These are phyloP conservation scores for Papilio demoleus DNA, from an alignment of 2,888 invertebrate species.

Conservation along the genomic window DNA sequence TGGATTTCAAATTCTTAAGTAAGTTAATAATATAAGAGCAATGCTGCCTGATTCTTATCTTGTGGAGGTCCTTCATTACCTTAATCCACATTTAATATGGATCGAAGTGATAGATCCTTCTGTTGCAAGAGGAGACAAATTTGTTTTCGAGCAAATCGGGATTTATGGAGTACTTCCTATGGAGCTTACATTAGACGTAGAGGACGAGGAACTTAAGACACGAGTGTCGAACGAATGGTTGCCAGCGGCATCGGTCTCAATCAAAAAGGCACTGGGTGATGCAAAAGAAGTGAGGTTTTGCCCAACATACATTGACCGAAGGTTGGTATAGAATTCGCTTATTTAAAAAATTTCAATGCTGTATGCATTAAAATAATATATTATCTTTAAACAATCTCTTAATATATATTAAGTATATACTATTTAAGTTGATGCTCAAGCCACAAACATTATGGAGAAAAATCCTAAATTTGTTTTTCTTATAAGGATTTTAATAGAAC, in stretches of 20 bases:
- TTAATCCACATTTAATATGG: constrained; percentile 72
- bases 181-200: constrained; percentile 51
- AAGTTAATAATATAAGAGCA: not conserved
- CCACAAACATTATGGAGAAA: too few relatives aligned
- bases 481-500: too few relatives aligned
- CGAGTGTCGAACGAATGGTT: constrained; percentile 57
- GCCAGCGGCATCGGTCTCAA: constrained; percentile 54
- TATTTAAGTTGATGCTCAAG: too few relatives aligned
- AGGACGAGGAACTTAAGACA: constrained; percentile 47
- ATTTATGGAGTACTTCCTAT: constrained; percentile 65
- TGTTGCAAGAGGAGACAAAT: constrained; percentile 44
- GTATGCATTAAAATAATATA: too few relatives aligned
- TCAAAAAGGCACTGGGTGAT: constrained; percentile 53
- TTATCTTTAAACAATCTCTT: too few relatives aligned
- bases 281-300: constrained; percentile 59
- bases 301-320: constrained; percentile 58
- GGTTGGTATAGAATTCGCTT: constrained; percentile 49
- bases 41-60: constrained; percentile 57
- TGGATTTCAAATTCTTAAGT: not conserved
- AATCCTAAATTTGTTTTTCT: too few relatives aligned
- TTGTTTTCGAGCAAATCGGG: constrained; percentile 67
- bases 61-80: constrained; percentile 61
- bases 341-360: too few relatives aligned
- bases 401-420: too few relatives aligned
- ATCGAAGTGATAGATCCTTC: constrained; percentile 51